phyloP scores from a whole-genome alignment of 1,140 invertebrate species.

The Drosophila ercepeae region DNA sequence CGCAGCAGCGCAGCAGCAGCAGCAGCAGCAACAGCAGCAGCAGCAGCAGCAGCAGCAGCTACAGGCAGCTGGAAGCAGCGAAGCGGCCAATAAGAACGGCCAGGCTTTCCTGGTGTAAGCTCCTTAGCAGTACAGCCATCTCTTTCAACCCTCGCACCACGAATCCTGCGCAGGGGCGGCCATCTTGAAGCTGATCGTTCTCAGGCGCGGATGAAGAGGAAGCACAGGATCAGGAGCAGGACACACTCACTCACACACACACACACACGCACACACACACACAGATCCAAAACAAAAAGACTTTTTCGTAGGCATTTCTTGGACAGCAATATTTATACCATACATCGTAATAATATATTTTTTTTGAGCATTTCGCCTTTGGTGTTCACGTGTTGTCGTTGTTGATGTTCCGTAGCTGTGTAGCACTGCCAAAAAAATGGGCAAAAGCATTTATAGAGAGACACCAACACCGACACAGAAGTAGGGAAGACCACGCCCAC shows the following conservation, averaged over 20 bases:
- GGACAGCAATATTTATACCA: conserved; percentile 34
- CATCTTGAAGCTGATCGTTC: conserved; percentile 71
- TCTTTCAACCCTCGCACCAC: conserved; percentile 31
- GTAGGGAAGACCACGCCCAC: conserved; percentile 12
- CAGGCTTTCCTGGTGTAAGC: conserved; percentile 81
- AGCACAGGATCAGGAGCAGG: conserved; percentile 21
- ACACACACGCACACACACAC: conserved; percentile 21
- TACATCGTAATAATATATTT: conserved; percentile 4
- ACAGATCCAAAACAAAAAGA: conserved; percentile 59
- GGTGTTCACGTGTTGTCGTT: conserved; percentile 63
- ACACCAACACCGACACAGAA: neutral
- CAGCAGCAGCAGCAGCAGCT: conserved; percentile 59
- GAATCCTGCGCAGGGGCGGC: conserved; percentile 67
- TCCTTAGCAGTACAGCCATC: conserved; percentile 15
- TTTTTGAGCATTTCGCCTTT: conserved; percentile 60
- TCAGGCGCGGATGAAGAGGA: conserved; percentile 35
- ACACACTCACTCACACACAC: conserved; percentile 19
- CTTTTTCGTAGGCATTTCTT: conserved; percentile 74
- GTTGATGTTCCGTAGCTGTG: conserved; percentile 45
- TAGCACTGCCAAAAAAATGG: conserved; percentile 48
- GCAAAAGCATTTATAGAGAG: conserved; percentile 1
- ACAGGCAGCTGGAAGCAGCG: conserved; percentile 43
- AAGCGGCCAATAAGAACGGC: conserved; percentile 64
- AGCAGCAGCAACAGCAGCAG: conserved; percentile 54
- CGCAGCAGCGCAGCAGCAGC: conserved; percentile 69